These are phyloP conservation scores for Campylorhamphus procurvoides DNA, from an alignment of 2,113 vertebrate genomes.

Conservation along the genomic window DNA sequence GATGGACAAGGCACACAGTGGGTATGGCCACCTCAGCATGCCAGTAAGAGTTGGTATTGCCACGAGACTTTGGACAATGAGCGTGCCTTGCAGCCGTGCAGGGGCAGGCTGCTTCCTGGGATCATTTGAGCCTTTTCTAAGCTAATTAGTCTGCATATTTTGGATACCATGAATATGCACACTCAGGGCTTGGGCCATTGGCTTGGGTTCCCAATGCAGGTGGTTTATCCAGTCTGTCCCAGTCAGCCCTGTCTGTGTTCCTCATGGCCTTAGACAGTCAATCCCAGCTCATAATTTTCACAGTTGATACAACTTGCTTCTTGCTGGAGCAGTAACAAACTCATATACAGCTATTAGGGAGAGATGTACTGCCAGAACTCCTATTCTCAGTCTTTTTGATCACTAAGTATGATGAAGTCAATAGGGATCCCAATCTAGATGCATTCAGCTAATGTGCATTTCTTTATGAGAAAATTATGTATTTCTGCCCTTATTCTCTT, in stretches of 20 bases:
- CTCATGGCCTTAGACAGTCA: not conserved
- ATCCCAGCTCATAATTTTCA: not conserved
- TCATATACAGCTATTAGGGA: not conserved
- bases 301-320: not conserved
- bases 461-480: not conserved
- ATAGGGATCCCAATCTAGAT: not conserved
- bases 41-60: rapidly evolving
- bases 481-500: not conserved
- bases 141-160: constrained; percentile 16
- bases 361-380: not conserved
- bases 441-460: not conserved
- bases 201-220: not conserved
- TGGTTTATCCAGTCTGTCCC: rapidly evolving
- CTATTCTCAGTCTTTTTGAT: not conserved
- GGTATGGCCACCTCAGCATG: rapidly evolving
- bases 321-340: not conserved
- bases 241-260: not conserved
- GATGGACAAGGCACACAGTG: not conserved
- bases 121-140: not conserved
- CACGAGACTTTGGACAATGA: not conserved
- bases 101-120: not conserved
- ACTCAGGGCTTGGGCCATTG: not conserved
- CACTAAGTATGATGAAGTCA: not conserved
- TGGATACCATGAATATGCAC: not conserved
- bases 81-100: rapidly evolving